Evolutionary conservation across 2,797 vertebrate genomes (phyloP).

Genomic region (Vespertilio murinus): DNA sequence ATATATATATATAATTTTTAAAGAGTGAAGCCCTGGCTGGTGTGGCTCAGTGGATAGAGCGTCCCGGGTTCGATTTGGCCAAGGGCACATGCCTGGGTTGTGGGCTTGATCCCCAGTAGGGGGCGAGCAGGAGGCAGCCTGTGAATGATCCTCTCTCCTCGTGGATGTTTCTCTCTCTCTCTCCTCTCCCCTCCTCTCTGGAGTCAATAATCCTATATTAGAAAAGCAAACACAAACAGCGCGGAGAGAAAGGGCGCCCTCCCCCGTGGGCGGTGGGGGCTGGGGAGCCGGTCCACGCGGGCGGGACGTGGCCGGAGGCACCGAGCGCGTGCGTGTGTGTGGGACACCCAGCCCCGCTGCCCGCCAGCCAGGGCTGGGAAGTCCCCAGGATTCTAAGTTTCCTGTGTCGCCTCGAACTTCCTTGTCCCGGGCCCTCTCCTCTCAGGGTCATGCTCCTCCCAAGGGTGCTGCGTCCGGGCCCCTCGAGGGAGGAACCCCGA

Average conservation of each 20-base stretch:
- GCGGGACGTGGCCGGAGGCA: background rate
- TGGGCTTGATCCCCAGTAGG: too few relatives aligned
- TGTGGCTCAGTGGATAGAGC: too few relatives aligned
- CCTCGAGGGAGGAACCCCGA: background rate
- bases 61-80: too few relatives aligned
- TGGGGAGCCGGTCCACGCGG: fast-evolving
- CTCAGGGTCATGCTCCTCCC: background rate
- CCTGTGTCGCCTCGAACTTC: background rate
- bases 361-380: background rate
- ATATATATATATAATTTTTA: too few relatives aligned
- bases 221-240: background rate
- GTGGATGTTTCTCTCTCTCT: too few relatives aligned
- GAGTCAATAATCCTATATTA: too few relatives aligned
- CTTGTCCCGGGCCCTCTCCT: background rate
- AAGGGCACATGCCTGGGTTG: too few relatives aligned
- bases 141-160: too few relatives aligned
- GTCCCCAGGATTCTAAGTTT: background rate
- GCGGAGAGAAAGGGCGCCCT: background rate
- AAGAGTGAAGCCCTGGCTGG: too few relatives aligned
- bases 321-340: fast-evolving
- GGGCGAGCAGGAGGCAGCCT: too few relatives aligned
- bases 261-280: background rate
- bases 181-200: too few relatives aligned
- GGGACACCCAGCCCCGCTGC: background rate
- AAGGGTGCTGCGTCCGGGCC: background rate